Conservation (phyloP, 1,140 invertebrate species). For the Theocolax elegans region DNA sequence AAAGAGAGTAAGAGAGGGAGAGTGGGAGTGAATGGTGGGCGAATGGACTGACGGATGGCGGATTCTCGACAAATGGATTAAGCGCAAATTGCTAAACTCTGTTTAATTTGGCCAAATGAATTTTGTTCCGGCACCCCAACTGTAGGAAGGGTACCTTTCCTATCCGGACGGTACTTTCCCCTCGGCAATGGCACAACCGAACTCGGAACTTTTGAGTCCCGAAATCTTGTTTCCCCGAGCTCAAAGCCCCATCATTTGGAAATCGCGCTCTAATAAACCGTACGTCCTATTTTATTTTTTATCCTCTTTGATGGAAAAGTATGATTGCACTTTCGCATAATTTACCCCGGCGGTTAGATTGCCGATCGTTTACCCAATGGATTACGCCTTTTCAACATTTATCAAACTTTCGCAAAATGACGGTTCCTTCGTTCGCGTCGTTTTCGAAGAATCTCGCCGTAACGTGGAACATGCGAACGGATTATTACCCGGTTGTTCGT, state of each 20-base stretch:
- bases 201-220: slow-evolving; percentile 6
- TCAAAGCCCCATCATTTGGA: not conserved
- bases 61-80: slow-evolving; percentile 62
- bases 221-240: slow-evolving; percentile 6
- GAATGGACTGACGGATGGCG: slow-evolving; percentile 49
- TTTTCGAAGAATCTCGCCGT: too few relatives aligned
- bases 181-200: not conserved
- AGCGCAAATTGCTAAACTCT: slow-evolving; percentile 63
- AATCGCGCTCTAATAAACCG: slow-evolving; percentile 17
- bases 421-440: too few relatives aligned
- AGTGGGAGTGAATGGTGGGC: slow-evolving; percentile 22
- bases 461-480: too few relatives aligned
- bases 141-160: not conserved
- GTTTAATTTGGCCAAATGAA: slow-evolving; percentile 64
- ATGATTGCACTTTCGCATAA: too few relatives aligned
- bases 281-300: not conserved
- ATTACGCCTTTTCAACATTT: too few relatives aligned
- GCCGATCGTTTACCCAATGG: too few relatives aligned
- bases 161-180: not conserved
- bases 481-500: too few relatives aligned
- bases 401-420: too few relatives aligned
- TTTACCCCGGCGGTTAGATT: too few relatives aligned
- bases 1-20: slow-evolving; percentile 27
- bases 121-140: slow-evolving; percentile 54
- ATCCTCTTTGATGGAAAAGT: too few relatives aligned